Conservation (phyloP, 2,113 vertebrate genomes). For the Microcebus lehilahytsara region DNA sequence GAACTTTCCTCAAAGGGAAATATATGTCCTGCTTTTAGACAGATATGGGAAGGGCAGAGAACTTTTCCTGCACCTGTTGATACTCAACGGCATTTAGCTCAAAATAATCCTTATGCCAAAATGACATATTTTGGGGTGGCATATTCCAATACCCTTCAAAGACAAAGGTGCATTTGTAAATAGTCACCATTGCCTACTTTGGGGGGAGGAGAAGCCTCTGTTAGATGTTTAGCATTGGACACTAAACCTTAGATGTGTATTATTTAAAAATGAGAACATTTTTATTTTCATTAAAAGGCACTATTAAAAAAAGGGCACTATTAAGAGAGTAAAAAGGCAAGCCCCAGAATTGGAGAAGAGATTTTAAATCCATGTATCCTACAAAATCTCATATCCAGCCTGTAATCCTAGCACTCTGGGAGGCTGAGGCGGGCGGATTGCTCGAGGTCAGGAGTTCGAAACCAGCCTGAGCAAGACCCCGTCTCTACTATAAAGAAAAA, state of each 20-base stretch:
- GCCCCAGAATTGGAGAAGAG: background rate
- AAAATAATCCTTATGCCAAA: background rate
- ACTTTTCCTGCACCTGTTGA: background rate
- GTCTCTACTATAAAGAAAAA: too few relatives aligned
- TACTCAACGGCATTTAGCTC: background rate
- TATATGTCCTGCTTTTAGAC: background rate
- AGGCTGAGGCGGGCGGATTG: too few relatives aligned
- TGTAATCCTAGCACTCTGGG: too few relatives aligned
- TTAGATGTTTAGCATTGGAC: background rate
- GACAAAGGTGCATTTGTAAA: background rate
- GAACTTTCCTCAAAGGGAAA: background rate
- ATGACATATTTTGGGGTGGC: background rate
- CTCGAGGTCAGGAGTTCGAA: too few relatives aligned
- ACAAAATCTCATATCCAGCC: background rate
- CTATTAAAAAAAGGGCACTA: background rate
- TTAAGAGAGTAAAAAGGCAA: constrained; percentile 21
- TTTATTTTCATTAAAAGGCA: constrained; percentile 44
- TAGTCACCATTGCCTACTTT: background rate
- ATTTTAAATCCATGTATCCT: background rate
- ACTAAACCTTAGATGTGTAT: background rate
- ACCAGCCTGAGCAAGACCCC: too few relatives aligned
- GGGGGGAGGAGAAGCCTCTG: background rate
- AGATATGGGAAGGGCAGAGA: background rate
- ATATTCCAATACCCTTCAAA: background rate
- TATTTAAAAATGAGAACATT: background rate